These are phyloP conservation scores for Rhinoderma darwinii DNA, from an alignment of 2,113 vertebrate species.

Conservation along the genomic window DNA sequence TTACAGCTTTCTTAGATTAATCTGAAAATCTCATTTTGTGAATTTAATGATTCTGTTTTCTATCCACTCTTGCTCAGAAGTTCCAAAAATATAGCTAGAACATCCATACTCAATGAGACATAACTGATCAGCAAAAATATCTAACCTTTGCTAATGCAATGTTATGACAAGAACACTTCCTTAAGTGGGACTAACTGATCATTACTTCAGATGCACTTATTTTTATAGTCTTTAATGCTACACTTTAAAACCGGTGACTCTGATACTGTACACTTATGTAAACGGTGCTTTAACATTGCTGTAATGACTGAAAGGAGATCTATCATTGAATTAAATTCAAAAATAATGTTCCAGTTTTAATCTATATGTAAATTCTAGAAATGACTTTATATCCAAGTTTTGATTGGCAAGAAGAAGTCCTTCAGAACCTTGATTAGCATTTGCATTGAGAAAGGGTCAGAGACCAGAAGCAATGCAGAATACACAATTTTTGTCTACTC, in stretches of 20 bases:
- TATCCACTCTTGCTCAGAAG: neutral
- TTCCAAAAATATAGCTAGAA: neutral
- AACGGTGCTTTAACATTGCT: conserved; percentile 23
- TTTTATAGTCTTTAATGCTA: conserved; percentile 1
- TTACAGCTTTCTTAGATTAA: too few relatives aligned
- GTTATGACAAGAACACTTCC: neutral
- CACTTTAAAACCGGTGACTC: neutral
- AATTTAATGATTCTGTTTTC: neutral
- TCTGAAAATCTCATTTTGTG: too few relatives aligned
- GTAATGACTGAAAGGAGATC: conserved; percentile 30
- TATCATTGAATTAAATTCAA: conserved; percentile 56
- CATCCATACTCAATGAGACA: neutral
- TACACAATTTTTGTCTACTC: conserved; percentile 56
- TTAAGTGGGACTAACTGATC: conserved; percentile 9
- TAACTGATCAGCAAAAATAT: neutral
- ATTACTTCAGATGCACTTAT: neutral
- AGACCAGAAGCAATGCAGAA: conserved; percentile 49
- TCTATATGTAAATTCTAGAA: conserved; percentile 59
- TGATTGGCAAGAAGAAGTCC: conserved; percentile 55
- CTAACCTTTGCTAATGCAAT: neutral
- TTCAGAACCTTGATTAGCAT: conserved; percentile 55
- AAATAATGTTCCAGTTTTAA: conserved; percentile 59
- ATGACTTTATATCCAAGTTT: conserved; percentile 55
- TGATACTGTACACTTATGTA: conserved; percentile 5
- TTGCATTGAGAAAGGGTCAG: conserved; percentile 52